phyloP scores from a whole-genome alignment of 2,888 invertebrate species.

The Drosophila paranaensis region DNA sequence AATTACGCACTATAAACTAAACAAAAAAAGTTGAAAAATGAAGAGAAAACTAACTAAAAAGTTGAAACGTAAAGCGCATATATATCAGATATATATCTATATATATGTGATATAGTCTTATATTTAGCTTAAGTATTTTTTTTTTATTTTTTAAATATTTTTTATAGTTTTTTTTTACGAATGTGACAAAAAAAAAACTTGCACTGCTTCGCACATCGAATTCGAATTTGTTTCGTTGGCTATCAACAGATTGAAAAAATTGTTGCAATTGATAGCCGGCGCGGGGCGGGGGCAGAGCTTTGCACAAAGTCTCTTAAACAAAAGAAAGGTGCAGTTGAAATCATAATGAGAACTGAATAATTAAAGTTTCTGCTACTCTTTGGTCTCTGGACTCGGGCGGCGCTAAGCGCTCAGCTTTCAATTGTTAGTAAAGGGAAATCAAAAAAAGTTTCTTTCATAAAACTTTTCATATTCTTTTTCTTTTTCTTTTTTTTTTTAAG shows the following conservation, averaged over 20 bases:
- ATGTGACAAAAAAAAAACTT: slow-evolving; percentile 83
- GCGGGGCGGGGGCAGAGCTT: slow-evolving; percentile 21
- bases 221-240: slow-evolving; percentile 29
- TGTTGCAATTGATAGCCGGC: slow-evolving; percentile 29
- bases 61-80: slow-evolving; percentile 26
- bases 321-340: slow-evolving; percentile 72
- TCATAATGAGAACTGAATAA: slow-evolving; percentile 43
- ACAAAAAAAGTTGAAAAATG: slow-evolving; percentile 59
- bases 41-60: slow-evolving; percentile 28
- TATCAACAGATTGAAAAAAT: slow-evolving; percentile 29
- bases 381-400: slow-evolving; percentile 22
- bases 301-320: slow-evolving; percentile 43
- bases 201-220: slow-evolving; percentile 82
- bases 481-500: background rate
- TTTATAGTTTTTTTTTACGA: slow-evolving; percentile 30
- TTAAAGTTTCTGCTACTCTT: slow-evolving; percentile 13
- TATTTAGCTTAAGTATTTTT: slow-evolving; percentile 10
- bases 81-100: slow-evolving; percentile 19
- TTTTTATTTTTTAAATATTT: background rate
- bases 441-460: slow-evolving; percentile 12
- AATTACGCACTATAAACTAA: slow-evolving; percentile 80
- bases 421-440: slow-evolving; percentile 56
- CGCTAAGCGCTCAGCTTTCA: slow-evolving; percentile 22
- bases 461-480: slow-evolving; percentile 2
- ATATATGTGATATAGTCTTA: slow-evolving; percentile 14